These are phyloP conservation scores for Vulpes lagopus DNA, from an alignment of 2,113 vertebrate genomes.

Conservation along the genomic window DNA sequence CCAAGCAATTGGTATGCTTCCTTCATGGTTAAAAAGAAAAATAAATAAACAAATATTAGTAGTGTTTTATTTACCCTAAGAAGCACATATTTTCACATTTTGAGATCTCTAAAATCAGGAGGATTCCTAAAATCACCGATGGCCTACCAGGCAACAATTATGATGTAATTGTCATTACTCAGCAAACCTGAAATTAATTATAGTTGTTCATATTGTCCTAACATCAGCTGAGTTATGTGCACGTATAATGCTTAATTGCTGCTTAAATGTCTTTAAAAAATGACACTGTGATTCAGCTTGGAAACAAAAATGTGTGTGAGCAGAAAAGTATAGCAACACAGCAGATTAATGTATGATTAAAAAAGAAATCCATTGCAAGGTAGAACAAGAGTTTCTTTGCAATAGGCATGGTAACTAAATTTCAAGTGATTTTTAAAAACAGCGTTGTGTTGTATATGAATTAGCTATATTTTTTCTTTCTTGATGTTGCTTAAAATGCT, in stretches of 20 bases:
- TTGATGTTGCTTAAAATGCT: neutral
- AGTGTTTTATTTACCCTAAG: neutral
- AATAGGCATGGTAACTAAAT: neutral
- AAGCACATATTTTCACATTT: neutral
- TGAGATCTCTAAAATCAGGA: neutral
- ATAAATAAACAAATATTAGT: neutral
- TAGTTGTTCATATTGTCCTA: neutral
- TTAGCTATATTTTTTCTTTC: neutral
- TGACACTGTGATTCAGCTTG: neutral
- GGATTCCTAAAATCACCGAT: neutral
- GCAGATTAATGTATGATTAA: neutral
- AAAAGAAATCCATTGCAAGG: neutral
- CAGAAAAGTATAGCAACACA: neutral
- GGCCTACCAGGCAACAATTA: neutral
- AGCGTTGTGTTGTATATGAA: neutral
- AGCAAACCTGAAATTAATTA: neutral
- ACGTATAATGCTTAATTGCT: neutral
- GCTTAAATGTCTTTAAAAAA: conserved; percentile 21
- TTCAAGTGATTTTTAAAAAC: conserved; percentile 4
- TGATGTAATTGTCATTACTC: neutral
- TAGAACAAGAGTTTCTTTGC: neutral
- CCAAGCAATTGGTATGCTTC: neutral
- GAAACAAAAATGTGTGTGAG: neutral
- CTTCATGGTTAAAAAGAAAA: neutral
- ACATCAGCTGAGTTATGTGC: neutral